Base-by-base conservation (phyloP, 2,797 vertebrate genomes). In the Tokudaia muenninki region DNA sequence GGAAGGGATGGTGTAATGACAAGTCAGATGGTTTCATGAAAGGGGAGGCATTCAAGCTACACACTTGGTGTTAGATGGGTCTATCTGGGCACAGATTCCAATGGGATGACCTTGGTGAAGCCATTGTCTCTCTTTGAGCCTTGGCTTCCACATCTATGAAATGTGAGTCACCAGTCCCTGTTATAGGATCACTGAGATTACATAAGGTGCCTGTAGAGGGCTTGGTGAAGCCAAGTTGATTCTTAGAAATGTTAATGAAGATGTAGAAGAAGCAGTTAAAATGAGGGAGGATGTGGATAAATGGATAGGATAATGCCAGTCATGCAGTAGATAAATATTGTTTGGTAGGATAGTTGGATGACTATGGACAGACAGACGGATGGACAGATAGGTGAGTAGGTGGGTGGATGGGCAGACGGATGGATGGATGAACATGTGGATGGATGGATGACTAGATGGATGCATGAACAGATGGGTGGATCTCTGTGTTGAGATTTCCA, bases 331-430 rank as follows among this genome's bases (percentile, higher is more conserved):
- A 59, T 57, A 34, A 57, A 37, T 57, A 70, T 44, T 57, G n/a
- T 19, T 50, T 19, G n/a, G 5, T 91, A n/a, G 50, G 61, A 41
- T 31, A 26, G 50, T 3, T 83, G 37, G 21, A 4, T 83, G 3
- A 22, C 16, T 41, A 9, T 57, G 19, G n/a, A 1, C 44, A 31
- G 34, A 0, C 24, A 63, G 37, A 0, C 41, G 31, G 41, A 2
- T 19, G 44, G 55, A 12, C 41, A 10, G 16, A 52, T 52, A 13
- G 24, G 2, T 16, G 12, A 0, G 0, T 34, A 12, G 1, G 0
- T 87, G 61, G 61, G 11, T 50, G 14, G 16, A 17, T 31, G 2
- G 34, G 17, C 41, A 6, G 11, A 3, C 44, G 21, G 24, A 21
- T 67, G n/a, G 19, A 7, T 61, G 11, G 31, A 4, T 11, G 6